Conservation (phyloP, 92 coral and sea anemone species). For the Anthopleura xanthogrammica region DNA sequence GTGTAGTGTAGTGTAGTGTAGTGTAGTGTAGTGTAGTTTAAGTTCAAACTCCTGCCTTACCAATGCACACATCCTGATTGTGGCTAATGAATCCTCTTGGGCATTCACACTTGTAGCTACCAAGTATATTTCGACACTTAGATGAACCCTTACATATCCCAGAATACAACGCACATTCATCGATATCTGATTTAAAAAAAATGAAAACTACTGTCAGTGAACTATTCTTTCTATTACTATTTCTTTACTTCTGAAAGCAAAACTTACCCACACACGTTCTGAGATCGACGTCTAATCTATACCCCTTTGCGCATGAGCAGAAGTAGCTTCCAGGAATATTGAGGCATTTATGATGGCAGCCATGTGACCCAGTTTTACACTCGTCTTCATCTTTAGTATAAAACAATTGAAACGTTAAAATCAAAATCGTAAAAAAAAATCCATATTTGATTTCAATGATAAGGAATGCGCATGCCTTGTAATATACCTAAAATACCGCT, state of each 20-base stretch:
- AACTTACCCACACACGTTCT: conserved; percentile 90
- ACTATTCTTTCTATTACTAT: background rate
- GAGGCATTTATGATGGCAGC: conserved; percentile 84
- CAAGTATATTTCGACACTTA: conserved; percentile 85
- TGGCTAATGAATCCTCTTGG: conserved; percentile 87
- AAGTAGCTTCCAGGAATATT: conserved; percentile 93
- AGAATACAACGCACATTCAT: conserved; percentile 94
- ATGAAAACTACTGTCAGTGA: background rate
- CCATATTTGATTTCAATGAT: too few species aligned
- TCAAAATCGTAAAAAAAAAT: background rate
- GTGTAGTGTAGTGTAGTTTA: background rate
- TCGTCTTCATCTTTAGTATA: conserved; percentile 75
- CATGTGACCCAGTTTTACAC: conserved; percentile 78
- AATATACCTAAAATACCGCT: too few species aligned
- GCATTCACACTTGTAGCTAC: conserved; percentile 87
- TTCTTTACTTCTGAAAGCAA: background rate
- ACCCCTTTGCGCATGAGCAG: conserved; percentile 93
- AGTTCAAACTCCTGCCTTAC: conserved; percentile 40
- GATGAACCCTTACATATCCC: conserved; percentile 91
- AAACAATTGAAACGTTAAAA: background rate
- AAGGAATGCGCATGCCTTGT: too few species aligned
- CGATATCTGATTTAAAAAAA: conserved; percentile 61
- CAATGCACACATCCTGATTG: conserved; percentile 75
- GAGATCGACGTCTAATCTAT: conserved; percentile 77
- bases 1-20: background rate